Conservation (phyloP, 2,888 invertebrate species). For the Taenaris catops region DNA sequence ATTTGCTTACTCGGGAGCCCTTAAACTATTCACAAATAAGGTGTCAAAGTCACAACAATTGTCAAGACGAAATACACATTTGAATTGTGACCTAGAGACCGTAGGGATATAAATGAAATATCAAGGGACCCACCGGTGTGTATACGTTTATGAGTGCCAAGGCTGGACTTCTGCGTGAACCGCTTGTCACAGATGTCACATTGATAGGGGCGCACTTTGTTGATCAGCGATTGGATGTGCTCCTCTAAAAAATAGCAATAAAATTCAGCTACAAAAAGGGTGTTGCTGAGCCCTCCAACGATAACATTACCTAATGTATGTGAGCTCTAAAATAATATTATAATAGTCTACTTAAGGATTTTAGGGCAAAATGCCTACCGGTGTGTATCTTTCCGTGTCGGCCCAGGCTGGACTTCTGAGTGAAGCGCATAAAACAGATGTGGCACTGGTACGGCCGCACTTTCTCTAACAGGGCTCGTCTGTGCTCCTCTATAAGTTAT, state of each 20-base stretch:
- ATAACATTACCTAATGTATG: slow-evolving; percentile 59
- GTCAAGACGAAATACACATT: slow-evolving; percentile 27
- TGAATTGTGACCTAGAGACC: slow-evolving; percentile 70
- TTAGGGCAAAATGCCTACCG: slow-evolving; percentile 80
- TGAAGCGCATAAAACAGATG: slow-evolving; percentile 86
- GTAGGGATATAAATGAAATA: slow-evolving; percentile 62
- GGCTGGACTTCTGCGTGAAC: slow-evolving; percentile 91
- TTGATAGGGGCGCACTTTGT: slow-evolving; percentile 82
- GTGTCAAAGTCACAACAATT: slow-evolving; percentile 70
- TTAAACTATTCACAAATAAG: slow-evolving; percentile 78
- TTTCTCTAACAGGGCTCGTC: slow-evolving; percentile 81
- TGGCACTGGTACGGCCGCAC: slow-evolving; percentile 85
- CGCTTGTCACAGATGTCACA: slow-evolving; percentile 89
- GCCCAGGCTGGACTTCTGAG: slow-evolving; percentile 87
- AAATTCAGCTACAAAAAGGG: slow-evolving; percentile 72
- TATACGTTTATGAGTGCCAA: slow-evolving; percentile 90
- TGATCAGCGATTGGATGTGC: slow-evolving; percentile 81
- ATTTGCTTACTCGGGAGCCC: slow-evolving; percentile 56
- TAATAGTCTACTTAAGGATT: slow-evolving; percentile 73
- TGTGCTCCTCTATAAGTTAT: slow-evolving; percentile 80
- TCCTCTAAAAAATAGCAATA: slow-evolving; percentile 80
- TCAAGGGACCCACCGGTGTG: slow-evolving; percentile 84
- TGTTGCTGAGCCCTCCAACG: slow-evolving; percentile 48
- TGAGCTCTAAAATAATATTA: slow-evolving; percentile 61
- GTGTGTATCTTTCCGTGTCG: slow-evolving; percentile 87